Percentiles rank a stretch among this genome's conserved stretches.
Conservation (phyloP, 2,113 vertebrate genomes). For the Tragelaphus scriptus region DNA sequence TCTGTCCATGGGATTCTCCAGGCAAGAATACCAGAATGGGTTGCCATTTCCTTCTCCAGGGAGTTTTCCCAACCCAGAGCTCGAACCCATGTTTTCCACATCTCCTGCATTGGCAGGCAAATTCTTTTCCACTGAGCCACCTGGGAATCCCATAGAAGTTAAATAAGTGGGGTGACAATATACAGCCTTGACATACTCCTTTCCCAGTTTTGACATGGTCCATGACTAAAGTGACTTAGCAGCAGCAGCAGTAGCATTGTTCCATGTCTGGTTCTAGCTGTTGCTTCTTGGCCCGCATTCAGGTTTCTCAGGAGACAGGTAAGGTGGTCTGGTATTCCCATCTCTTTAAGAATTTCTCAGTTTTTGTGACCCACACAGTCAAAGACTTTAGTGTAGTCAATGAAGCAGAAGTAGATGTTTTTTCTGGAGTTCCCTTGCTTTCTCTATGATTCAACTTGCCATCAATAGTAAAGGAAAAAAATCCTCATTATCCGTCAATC, state of each 20-base stretch:
- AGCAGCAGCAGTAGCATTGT: neutral
- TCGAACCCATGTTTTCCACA: neutral
- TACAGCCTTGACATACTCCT: neutral
- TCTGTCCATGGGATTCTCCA: neutral
- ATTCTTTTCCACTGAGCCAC: neutral
- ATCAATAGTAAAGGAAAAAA: neutral
- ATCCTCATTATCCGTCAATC: fast-evolving
- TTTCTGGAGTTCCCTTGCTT: neutral
- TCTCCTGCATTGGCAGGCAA: neutral
- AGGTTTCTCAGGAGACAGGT: neutral
- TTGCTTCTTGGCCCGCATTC: neutral
- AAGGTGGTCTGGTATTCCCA: neutral
- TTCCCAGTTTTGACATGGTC: neutral
- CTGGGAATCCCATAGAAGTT: neutral
- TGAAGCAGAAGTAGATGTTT: neutral
- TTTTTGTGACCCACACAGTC: neutral
- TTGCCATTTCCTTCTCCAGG: neutral
- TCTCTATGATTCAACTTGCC: neutral
- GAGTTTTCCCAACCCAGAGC: neutral
- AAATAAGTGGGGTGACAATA: neutral
- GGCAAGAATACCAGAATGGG: neutral
- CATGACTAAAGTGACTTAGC: neutral
- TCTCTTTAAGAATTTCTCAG: neutral
- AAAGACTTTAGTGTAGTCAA: neutral
- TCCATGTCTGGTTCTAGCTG: neutral